These are phyloP conservation scores for Mayetiola destructor DNA, from an alignment of 2,888 invertebrate genomes.

Conservation along the genomic window DNA sequence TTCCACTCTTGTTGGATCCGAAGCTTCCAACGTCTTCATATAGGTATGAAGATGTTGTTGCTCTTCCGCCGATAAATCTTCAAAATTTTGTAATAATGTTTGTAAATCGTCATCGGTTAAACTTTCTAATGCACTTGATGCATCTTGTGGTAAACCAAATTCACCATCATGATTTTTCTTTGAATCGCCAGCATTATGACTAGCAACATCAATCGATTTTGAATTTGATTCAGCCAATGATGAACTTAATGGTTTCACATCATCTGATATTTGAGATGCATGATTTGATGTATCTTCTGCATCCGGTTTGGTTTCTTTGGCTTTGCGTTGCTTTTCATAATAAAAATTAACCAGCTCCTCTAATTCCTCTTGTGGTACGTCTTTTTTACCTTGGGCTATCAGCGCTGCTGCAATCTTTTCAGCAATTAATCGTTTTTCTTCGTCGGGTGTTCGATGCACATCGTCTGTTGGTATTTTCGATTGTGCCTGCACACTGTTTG, in stretches of 20 bases:
- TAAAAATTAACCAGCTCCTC: conserved; percentile 68
- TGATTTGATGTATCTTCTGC: neutral
- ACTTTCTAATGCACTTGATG: conserved; percentile 48
- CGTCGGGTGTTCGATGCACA: conserved; percentile 28
- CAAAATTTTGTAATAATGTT: conserved; percentile 63
- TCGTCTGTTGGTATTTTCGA: conserved; percentile 27
- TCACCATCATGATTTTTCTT: conserved; percentile 15
- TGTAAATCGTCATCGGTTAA: conserved; percentile 68
- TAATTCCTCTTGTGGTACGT: conserved; percentile 63
- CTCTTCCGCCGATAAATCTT: conserved; percentile 64
- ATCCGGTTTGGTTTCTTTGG: conserved; percentile 27
- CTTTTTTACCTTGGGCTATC: conserved; percentile 63
- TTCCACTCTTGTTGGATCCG: conserved; percentile 63
- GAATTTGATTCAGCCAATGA: neutral
- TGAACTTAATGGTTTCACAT: neutral
- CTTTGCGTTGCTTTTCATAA: conserved; percentile 51
- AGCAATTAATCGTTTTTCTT: conserved; percentile 62
- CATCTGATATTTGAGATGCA: neutral
- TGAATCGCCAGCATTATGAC: neutral
- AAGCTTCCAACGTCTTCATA: conserved; percentile 63
- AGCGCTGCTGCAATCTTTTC: conserved; percentile 67
- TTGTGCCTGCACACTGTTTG: conserved; percentile 19
- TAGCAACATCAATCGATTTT: neutral
- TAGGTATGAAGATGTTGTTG: conserved; percentile 71
- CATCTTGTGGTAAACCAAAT: conserved; percentile 20